Conservation (phyloP, 2,888 invertebrate species). For the Carterocephalus palaemon region DNA sequence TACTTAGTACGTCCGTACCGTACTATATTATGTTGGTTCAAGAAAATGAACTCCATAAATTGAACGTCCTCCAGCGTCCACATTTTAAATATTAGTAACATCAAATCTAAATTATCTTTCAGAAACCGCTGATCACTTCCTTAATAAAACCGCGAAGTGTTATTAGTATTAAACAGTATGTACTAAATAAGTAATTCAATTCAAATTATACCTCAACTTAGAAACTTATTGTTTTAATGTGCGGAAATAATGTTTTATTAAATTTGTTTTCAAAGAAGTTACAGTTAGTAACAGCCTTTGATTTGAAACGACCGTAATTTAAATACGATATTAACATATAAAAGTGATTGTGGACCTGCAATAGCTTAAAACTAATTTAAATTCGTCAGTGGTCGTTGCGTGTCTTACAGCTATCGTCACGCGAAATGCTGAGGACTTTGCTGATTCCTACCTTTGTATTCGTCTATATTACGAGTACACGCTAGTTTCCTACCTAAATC, state of each 20-base stretch:
- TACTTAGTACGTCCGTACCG: too few relatives aligned
- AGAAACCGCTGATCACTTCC: conserved; percentile 2
- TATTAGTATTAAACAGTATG: too few relatives aligned
- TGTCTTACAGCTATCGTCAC: conserved; percentile 41
- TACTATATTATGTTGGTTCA: too few relatives aligned
- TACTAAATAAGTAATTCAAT: too few relatives aligned
- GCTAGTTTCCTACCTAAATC: too few relatives aligned
- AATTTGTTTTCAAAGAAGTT: not conserved
- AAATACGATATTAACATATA: conserved; percentile 50
- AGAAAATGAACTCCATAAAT: too few relatives aligned
- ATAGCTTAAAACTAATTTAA: conserved; percentile 40
- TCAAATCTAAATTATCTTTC: not conserved
- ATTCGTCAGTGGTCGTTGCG: conserved; percentile 51
- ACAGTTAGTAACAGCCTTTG: not conserved
- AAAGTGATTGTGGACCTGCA: conserved; percentile 41
- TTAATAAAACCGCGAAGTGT: not conserved
- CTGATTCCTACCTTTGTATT: conserved; percentile 6
- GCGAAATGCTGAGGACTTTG: conserved; percentile 38
- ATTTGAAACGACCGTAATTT: conserved; percentile 30
- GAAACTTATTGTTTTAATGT: conserved; percentile 2
- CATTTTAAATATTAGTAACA: too few relatives aligned
- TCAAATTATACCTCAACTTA: conserved; percentile 13
- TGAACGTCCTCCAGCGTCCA: too few relatives aligned
- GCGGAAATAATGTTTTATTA: conserved; percentile 9
- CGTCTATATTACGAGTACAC: conserved; percentile 1